Conservation (phyloP, 92 coral and sea anemone genomes). For the Epizoanthus scotinus region DNA sequence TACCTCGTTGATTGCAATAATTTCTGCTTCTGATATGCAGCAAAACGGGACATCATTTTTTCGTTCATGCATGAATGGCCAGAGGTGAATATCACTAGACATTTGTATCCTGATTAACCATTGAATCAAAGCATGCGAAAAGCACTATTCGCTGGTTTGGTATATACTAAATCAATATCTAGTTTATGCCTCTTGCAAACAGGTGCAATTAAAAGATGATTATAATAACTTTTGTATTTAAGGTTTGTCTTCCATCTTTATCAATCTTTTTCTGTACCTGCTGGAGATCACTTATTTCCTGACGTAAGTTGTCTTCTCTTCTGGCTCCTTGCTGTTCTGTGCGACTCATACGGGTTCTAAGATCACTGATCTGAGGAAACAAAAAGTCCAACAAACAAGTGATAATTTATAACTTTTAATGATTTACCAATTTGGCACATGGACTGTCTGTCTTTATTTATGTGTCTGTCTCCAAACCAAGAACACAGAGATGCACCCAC, state of each 20-base stretch:
- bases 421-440: not conserved
- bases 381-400: not conserved
- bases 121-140: no score
- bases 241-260: not conserved
- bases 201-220: no score
- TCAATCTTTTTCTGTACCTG: conserved; percentile 53
- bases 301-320: conserved; percentile 91
- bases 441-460: not conserved
- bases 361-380: conserved; percentile 76
- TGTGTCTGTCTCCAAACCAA: not conserved
- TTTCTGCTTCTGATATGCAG: no score
- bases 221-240: not conserved
- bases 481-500: not conserved
- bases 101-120: no score
- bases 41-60: no score
- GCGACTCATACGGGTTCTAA: conserved; percentile 79
- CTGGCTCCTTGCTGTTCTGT: conserved; percentile 87
- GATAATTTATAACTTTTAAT: not conserved
- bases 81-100: no score
- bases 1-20: no score
- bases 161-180: no score
- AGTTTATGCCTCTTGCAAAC: no score
- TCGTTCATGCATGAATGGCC: no score
- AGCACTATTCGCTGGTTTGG: no score
- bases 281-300: conserved; percentile 89